Evolutionary conservation across 2,888 invertebrate genomes (phyloP).

Genomic region (Stramonita haemastoma): DNA sequence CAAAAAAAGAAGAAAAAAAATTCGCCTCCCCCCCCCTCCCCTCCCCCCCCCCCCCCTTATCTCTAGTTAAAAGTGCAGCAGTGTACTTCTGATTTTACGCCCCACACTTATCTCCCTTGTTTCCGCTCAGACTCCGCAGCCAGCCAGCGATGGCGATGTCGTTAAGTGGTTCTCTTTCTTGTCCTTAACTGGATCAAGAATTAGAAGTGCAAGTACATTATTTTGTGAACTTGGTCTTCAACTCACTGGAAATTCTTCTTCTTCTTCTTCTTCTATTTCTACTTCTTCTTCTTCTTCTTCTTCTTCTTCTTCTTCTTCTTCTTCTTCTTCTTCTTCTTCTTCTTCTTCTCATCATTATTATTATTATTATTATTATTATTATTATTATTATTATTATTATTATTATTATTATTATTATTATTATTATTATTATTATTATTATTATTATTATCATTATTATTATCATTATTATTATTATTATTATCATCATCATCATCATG

Average conservation of each 20-base stretch:
- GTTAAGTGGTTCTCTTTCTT: neutral
- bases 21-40: too few species aligned
- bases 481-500: constrained; percentile 34
- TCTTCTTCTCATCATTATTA: too few species aligned
- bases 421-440: neutral
- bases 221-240: too few species aligned
- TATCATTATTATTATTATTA: constrained; percentile 18
- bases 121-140: neutral
- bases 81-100: neutral
- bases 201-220: too few species aligned
- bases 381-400: neutral
- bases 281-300: too few species aligned
- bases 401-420: neutral
- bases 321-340: too few species aligned
- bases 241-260: too few species aligned
- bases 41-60: too few species aligned
- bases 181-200: neutral
- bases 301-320: too few species aligned
- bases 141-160: neutral
- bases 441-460: too few species aligned
- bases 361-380: neutral
- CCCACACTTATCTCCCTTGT: neutral
- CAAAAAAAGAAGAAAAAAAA: neutral
- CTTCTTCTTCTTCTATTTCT: too few species aligned
- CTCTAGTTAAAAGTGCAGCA: neutral